Evolutionary conservation across 2,888 invertebrate genomes (phyloP).

Genomic region (Drosophila colorata): DNA sequence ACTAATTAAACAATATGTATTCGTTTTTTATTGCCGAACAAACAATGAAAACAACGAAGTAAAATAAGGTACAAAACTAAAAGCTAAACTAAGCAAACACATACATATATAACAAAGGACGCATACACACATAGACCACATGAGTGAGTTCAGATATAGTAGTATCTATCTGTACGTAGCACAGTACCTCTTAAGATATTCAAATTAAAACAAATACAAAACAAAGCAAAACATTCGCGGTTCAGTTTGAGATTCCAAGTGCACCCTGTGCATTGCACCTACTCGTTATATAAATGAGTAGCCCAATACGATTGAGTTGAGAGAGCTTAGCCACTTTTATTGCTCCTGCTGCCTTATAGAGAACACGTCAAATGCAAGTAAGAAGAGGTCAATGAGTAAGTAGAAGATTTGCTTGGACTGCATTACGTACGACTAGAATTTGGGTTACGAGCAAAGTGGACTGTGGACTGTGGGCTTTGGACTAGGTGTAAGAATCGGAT

Average conservation of each 20-base stretch:
- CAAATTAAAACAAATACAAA: constrained; percentile 5
- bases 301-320: not conserved
- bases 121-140: not conserved
- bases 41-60: constrained; percentile 6
- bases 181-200: not conserved
- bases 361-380: constrained; percentile 35
- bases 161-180: not conserved
- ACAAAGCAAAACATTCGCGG: constrained; percentile 9
- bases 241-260: constrained; percentile 31
- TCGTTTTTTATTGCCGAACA: constrained; percentile 66
- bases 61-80: constrained; percentile 20
- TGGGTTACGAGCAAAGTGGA: constrained; percentile 20
- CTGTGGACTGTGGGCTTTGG: constrained; percentile 37
- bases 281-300: not conserved
- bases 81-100: constrained; percentile 25
- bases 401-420: constrained; percentile 7
- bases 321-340: constrained; percentile 25
- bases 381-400: constrained; percentile 12
- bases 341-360: constrained; percentile 30
- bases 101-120: constrained; percentile 18
- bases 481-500: constrained; percentile 19
- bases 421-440: not conserved
- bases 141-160: not conserved
- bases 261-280: constrained; percentile 19
- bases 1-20: constrained; percentile 65